Base-by-base conservation (phyloP, 2,888 invertebrate genomes). In the Gonocerus acuteangulatus region DNA sequence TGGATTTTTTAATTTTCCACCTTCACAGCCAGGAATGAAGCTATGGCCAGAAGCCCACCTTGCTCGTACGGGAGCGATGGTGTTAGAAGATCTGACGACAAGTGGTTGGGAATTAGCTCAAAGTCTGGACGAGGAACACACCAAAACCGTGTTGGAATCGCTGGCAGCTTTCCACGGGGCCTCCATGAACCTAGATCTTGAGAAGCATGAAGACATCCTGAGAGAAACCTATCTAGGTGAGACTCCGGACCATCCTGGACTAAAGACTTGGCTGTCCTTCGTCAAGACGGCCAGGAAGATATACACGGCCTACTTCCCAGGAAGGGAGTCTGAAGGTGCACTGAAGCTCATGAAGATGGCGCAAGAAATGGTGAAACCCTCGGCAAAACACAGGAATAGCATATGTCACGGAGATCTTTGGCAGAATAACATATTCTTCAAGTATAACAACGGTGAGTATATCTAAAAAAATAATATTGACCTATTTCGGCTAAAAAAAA, bases 371-470 rank as follows among this genome's bases (percentile, higher is more conserved):
- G 61, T 21, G 1, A 21, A 21, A 4, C 21, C 51, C 6, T 61
- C 58, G 1, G 11, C 15, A 7, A 44, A 48, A 16, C 58, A 45
- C 23, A 36, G 59, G 16, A 59, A 59, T 21, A 60, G 62, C 21
- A 19, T 60, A 15, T 62, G 60, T 42, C 63, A 63, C 47, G 61
- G 61, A 0, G 63, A 63, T 22, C 63, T 51, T 9, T 63, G 63
- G 63, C 48, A 23, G 1, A 63, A 61, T 18, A 63, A 63, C 42
- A 52, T 63, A 13, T 59, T 63, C 18, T 63, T 63, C 48, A 57
- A 58, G 7, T 63, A 58, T 48, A 15, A 11, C 9, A 22, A 58
- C 19, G 61, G 52, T 36, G 42, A 47, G 19, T 15, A 39, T 6
- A 39, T 27, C 9, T 27, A n/a, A n/a, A n/a, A n/a, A n/a, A n/a